A percentile compares a stretch with the other conserved stretches of the same genome.
phyloP scores from a whole-genome alignment of 2,888 invertebrate species.

The Ophraella communa region DNA sequence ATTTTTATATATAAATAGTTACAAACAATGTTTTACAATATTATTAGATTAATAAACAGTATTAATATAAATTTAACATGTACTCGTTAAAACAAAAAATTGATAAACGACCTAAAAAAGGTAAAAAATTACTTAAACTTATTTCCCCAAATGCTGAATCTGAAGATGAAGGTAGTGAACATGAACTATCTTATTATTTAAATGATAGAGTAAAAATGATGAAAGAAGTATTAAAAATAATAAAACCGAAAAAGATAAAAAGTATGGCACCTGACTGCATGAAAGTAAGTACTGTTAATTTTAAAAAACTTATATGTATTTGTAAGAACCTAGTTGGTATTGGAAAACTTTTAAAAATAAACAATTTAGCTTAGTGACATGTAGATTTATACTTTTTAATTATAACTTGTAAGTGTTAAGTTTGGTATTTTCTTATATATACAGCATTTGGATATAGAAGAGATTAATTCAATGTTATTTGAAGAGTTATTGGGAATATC shows the following conservation, averaged over 20 bases:
- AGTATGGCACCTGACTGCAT: constrained; percentile 57
- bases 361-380: no score
- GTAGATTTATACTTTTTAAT: no score
- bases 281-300: constrained; percentile 54
- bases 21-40: no score
- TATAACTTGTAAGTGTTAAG: no score
- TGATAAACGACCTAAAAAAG: constrained; percentile 38
- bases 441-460: constrained; percentile 54
- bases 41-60: background rate
- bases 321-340: background rate
- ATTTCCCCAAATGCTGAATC: constrained; percentile 47
- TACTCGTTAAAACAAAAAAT: constrained; percentile 14
- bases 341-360: no score
- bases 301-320: no score
- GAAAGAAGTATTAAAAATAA: constrained; percentile 58
- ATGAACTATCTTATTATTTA: constrained; percentile 56
- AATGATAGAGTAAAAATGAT: constrained; percentile 58
- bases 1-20: no score
- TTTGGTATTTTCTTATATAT: constrained; percentile 29
- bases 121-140: constrained; percentile 46
- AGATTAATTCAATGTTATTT: constrained; percentile 58
- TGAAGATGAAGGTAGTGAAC: constrained; percentile 53
- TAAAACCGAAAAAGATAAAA: constrained; percentile 58
- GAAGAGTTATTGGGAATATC: constrained; percentile 59
- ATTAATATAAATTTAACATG: background rate